phyloP scores from a whole-genome alignment of 2,797 vertebrate species.

The Iguana delicatissima region DNA sequence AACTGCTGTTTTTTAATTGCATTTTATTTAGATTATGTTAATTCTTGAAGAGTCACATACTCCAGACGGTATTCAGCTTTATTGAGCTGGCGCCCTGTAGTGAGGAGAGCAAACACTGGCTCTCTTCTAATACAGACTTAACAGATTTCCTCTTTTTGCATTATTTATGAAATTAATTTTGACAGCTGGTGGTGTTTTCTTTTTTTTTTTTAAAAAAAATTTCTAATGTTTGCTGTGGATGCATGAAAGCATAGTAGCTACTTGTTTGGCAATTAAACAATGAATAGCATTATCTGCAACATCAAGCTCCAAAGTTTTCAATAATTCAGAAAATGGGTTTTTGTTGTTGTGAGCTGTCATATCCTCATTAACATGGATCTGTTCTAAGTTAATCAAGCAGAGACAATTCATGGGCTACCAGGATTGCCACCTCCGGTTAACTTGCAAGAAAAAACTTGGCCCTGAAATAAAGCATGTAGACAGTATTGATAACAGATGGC shows the following conservation, averaged over 20 bases:
- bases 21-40: slow-evolving; percentile 32
- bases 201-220: slow-evolving; percentile 5
- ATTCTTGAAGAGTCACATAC: slow-evolving; percentile 15
- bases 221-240: slow-evolving; percentile 44
- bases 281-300: slow-evolving; percentile 69
- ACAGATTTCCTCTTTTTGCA: slow-evolving; percentile 37
- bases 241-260: slow-evolving; percentile 50
- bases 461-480: slow-evolving; percentile 66
- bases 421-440: slow-evolving; percentile 88
- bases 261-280: slow-evolving; percentile 64
- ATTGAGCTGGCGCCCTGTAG: slow-evolving; percentile 27
- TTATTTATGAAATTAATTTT: slow-evolving; percentile 62
- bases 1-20: slow-evolving; percentile 16
- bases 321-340: slow-evolving; percentile 77
- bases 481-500: slow-evolving; percentile 76
- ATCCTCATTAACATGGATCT: slow-evolving; percentile 86
- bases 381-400: slow-evolving; percentile 82
- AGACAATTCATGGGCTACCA: slow-evolving; percentile 80
- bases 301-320: slow-evolving; percentile 69
- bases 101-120: slow-evolving; percentile 14
- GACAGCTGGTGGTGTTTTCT: slow-evolving; percentile 47
- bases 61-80: slow-evolving; percentile 24
- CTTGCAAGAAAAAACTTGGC: slow-evolving; percentile 77
- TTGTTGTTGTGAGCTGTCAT: slow-evolving; percentile 73
- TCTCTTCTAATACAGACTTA: slow-evolving; percentile 16